These are phyloP conservation scores for Gobius niger DNA, from an alignment of 2,113 vertebrate genomes.

Conservation along the genomic window DNA sequence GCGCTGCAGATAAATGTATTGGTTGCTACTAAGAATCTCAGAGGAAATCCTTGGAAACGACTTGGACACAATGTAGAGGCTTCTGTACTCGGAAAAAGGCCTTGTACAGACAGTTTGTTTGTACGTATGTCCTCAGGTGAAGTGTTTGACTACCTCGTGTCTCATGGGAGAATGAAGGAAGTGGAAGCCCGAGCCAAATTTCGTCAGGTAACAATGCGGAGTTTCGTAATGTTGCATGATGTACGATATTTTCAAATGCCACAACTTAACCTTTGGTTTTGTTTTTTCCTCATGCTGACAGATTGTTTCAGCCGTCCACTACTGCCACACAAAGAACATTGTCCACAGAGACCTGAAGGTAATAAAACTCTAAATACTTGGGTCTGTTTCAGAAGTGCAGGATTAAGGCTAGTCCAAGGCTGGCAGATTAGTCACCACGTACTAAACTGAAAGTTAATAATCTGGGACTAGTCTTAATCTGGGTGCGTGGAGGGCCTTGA, in stretches of 20 bases:
- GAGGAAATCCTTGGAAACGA: neutral
- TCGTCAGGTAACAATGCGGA: conserved; percentile 67
- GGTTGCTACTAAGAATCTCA: neutral
- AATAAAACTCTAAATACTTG: conserved; percentile 44
- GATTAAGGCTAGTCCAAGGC: conserved; percentile 49
- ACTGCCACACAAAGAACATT: conserved; percentile 94
- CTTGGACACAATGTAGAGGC: too few relatives aligned
- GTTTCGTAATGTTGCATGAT: neutral
- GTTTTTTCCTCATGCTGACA: conserved; percentile 63
- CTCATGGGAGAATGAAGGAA: conserved; percentile 95
- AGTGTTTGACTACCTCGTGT: conserved; percentile 95
- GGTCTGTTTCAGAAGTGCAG: conserved; percentile 8
- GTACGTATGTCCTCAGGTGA: conserved; percentile 64
- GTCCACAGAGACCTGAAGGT: conserved; percentile 94
- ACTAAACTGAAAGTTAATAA: conserved; percentile 44
- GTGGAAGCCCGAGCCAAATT: conserved; percentile 89
- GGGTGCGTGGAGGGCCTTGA: conserved; percentile 27
- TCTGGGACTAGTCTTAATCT: conserved; percentile 59
- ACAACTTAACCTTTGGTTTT: neutral
- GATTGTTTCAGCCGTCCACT: conserved; percentile 93
- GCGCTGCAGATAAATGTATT: neutral
- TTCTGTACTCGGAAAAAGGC: neutral
- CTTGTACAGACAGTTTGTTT: neutral
- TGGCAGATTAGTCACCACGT: conserved; percentile 36
- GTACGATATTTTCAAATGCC: neutral